phyloP scores from a whole-genome alignment of 2,797 vertebrate genomes.

The Myotis findleyi region DNA sequence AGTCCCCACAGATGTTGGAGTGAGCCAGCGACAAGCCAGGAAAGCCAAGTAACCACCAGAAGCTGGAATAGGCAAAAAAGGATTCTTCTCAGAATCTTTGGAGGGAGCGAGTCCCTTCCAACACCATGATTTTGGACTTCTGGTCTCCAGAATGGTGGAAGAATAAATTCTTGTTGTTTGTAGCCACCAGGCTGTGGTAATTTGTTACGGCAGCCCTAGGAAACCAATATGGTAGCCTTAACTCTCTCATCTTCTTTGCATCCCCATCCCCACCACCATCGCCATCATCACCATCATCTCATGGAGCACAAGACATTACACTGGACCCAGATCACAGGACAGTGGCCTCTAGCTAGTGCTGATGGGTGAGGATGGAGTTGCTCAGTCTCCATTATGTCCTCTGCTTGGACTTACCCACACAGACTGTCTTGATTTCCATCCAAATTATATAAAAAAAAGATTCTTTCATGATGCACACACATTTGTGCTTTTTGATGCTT shows the following conservation, averaged over 20 bases:
- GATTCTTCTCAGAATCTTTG: neutral
- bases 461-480: slow-evolving; percentile 33
- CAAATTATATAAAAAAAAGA: neutral
- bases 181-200: neutral
- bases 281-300: too few species aligned
- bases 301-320: neutral
- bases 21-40: neutral
- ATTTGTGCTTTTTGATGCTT: slow-evolving; percentile 61
- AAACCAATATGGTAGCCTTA: neutral
- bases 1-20: too few species aligned
- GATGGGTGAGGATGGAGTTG: neutral
- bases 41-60: too few species aligned
- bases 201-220: neutral
- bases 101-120: too few species aligned
- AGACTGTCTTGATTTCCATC: slow-evolving; percentile 41
- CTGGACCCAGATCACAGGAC: neutral
- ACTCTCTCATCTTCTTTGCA: neutral
- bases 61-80: neutral
- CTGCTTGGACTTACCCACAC: neutral
- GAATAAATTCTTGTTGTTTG: neutral
- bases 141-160: neutral
- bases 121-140: neutral
- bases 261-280: neutral
- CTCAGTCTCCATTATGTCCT: neutral
- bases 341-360: neutral